phyloP scores from a whole-genome alignment of 1,140 invertebrate species.

The Bemisia tabaci region DNA sequence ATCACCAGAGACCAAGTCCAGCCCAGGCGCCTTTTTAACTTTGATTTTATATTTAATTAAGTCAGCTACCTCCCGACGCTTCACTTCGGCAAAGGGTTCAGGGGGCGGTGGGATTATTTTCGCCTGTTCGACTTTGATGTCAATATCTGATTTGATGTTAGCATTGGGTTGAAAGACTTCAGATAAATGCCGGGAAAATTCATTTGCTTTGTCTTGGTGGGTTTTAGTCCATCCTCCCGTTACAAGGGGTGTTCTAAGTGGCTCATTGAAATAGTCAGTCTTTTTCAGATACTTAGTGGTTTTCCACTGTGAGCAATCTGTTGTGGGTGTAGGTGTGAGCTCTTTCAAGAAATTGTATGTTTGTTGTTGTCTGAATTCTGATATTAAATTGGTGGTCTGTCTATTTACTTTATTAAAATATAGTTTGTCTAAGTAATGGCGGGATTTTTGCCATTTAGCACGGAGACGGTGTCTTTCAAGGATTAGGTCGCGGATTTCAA shows the following conservation, averaged over 20 bases:
- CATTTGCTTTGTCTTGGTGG: not conserved
- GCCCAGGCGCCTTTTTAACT: not conserved
- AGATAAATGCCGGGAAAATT: not conserved
- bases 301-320: not conserved
- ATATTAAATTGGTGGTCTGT: not conserved
- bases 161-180: not conserved
- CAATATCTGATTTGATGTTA: not conserved
- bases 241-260: not conserved
- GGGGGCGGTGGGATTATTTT: not conserved
- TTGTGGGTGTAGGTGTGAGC: not conserved
- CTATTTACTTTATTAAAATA: not conserved
- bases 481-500: not conserved
- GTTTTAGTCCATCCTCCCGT: not conserved
- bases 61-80: not conserved
- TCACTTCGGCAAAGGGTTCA: not conserved
- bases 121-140: not conserved
- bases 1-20: not conserved
- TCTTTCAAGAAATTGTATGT: not conserved
- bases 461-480: not conserved
- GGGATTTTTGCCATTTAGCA: not conserved
- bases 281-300: not conserved
- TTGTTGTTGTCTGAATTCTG: not conserved
- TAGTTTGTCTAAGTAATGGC: not conserved
- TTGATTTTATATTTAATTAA: not conserved
- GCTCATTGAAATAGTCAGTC: not conserved